Evolutionary conservation across 2,888 invertebrate genomes (phyloP).

Genomic region (Sphinx pinastri): DNA sequence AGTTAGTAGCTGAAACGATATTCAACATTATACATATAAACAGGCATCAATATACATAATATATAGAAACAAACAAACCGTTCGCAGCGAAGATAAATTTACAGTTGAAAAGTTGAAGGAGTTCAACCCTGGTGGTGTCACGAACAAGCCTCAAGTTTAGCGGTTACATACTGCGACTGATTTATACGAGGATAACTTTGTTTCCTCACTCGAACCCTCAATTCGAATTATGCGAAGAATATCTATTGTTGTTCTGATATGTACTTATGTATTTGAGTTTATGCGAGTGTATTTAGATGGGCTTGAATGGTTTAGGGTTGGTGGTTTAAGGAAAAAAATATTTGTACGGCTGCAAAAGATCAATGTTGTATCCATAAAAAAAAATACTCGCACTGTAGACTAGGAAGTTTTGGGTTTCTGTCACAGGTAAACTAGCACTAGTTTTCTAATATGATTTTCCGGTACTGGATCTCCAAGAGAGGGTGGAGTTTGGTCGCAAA

Average conservation of each 20-base stretch:
- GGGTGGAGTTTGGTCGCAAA: too few species aligned
- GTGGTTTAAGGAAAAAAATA: not conserved
- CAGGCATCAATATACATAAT: constrained; percentile 4
- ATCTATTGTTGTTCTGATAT: constrained; percentile 19
- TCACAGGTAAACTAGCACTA: too few species aligned
- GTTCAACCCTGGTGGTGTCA: constrained; percentile 52
- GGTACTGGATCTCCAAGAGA: too few species aligned
- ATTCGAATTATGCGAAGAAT: constrained; percentile 35
- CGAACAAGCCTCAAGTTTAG: constrained; percentile 48
- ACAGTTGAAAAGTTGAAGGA: constrained; percentile 50
- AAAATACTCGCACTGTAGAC: too few species aligned
- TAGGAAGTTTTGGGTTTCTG: too few species aligned
- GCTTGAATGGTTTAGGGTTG: not conserved
- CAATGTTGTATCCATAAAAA: too few species aligned
- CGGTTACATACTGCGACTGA: constrained; percentile 53
- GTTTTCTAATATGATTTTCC: too few species aligned
- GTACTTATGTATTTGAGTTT: not conserved
- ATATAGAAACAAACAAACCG: constrained; percentile 3
- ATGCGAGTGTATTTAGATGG: not conserved
- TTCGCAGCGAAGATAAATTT: constrained; percentile 44
- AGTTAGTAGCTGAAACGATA: too few species aligned
- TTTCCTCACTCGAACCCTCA: constrained; percentile 41
- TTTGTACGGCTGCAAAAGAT: too few species aligned
- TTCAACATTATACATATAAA: not conserved
- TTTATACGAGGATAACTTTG: constrained; percentile 55